Base-by-base conservation (phyloP, 2,113 vertebrate species). In the Dromas ardeola region DNA sequence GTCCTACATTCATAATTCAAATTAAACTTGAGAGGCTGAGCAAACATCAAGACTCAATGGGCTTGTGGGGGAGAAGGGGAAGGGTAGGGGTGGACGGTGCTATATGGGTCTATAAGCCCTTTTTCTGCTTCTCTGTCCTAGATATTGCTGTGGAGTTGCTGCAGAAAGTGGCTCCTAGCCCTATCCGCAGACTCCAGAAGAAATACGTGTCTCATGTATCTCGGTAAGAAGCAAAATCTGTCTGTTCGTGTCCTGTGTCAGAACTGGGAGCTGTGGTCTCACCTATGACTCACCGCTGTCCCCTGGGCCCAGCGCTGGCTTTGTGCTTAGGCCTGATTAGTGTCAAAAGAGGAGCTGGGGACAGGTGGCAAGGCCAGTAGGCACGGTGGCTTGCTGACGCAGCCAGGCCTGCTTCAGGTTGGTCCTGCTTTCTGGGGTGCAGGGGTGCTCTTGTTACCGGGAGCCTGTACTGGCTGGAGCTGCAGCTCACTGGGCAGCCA, bases 141-240 rank as follows among this genome's bases (percentile, higher is more conserved):
- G 99, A 99, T 97, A 99, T 99, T 88, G 99, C 99, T 6, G 99
- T 99, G 22, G 99, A 99, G 98, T 94, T 99, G 93, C 98, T 99
- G 92, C 99, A 99, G 97, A 99, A 99, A 93, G 99, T 99, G 80
- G 99, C 99, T 84, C 99, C 99, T 56, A 99, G 99, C 92, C 99
- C 99, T 43, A 99, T 99, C 80, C 98, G 99, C 58, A 99, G 99
- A 49, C 99, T 99, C 26, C 99, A 99, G 87, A 99, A 99, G 98
- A 99, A 99, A 96, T 99, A 99, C 0, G 99, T 99, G 8, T 98
- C 99, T 72, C 99, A 99, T 0, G 99, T 99, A 38, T 99, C 99
- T 91, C 98, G 99, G 99, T 99, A 91, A 97, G 98, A 34, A 66
- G 52, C 36, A 62, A 78, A 71, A 74, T 23, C 5, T 70, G n/a